A percentile compares a stretch with the other conserved stretches of the same genome.
Evolutionary conservation across 2,113 vertebrate genomes (phyloP).

Genomic region (Channa maculata): DNA sequence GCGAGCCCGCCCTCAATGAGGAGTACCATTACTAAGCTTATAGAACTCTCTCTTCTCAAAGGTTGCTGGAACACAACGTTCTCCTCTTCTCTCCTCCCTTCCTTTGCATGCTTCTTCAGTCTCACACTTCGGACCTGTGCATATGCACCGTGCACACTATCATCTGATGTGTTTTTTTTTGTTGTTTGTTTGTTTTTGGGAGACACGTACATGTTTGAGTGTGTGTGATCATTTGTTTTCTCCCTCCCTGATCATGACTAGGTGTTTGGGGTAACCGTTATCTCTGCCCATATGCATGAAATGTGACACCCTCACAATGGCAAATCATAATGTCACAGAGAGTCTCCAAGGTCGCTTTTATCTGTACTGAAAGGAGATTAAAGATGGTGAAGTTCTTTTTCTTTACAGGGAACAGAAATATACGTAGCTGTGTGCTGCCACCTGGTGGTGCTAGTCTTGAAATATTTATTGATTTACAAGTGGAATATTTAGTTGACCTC

Average conservation of each 20-base stretch:
- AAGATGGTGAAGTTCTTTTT: conserved; percentile 3
- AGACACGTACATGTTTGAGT: conserved; percentile 18
- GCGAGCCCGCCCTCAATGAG: conserved; percentile 93
- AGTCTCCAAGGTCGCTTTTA: conserved; percentile 21
- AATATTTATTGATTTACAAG: neutral
- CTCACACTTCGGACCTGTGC: conserved; percentile 47
- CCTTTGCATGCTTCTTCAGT: conserved; percentile 47
- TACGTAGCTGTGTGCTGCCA: conserved; percentile 52
- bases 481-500: neutral
- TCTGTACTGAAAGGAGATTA: conserved; percentile 20
- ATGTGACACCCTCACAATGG: conserved; percentile 56
- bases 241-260: conserved; percentile 66
- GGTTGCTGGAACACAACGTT: conserved; percentile 86
- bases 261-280: conserved; percentile 30
- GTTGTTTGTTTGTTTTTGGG: no score
- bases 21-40: conserved; percentile 96
- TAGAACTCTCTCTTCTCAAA: conserved; percentile 88
- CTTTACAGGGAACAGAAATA: neutral
- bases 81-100: conserved; percentile 25
- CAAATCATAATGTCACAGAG: conserved; percentile 81
- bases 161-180: neutral
- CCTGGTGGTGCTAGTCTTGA: conserved; percentile 64
- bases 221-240: conserved; percentile 26
- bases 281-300: conserved; percentile 71
- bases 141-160: conserved; percentile 15